These are phyloP conservation scores for Pelochelys cantorii DNA, from an alignment of 2,797 vertebrate species.

Conservation along the genomic window DNA sequence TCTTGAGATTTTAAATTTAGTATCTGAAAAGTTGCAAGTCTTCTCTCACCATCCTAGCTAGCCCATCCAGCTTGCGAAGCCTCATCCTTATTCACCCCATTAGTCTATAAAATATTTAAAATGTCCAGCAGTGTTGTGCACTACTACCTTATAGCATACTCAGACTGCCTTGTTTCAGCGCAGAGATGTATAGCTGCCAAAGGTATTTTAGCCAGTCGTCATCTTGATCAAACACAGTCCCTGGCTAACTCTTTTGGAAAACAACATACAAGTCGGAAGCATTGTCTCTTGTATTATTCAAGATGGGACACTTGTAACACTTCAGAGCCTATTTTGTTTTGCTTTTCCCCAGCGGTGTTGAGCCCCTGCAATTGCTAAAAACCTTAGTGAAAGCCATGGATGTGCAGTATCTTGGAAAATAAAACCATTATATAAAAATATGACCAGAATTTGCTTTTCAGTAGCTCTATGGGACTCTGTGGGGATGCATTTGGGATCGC, in stretches of 20 bases:
- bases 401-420: background rate
- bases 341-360: background rate
- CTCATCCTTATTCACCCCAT: constrained; percentile 15
- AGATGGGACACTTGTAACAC: background rate
- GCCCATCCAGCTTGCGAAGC: background rate
- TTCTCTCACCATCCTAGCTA: background rate
- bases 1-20: constrained; percentile 9
- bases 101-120: background rate
- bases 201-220: background rate
- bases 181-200: background rate
- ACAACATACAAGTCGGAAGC: background rate
- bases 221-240: background rate
- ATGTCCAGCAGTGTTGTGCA: background rate
- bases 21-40: background rate
- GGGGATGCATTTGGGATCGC: background rate
- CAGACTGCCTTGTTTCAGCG: background rate
- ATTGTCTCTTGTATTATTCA: background rate
- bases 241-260: background rate
- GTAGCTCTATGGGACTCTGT: background rate
- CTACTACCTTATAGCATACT: background rate
- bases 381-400: background rate
- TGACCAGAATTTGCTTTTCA: background rate
- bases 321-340: background rate
- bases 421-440: background rate
- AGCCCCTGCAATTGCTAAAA: background rate